These are phyloP conservation scores for Colletes gigas DNA, from an alignment of 1,140 invertebrate species.

Conservation along the genomic window DNA sequence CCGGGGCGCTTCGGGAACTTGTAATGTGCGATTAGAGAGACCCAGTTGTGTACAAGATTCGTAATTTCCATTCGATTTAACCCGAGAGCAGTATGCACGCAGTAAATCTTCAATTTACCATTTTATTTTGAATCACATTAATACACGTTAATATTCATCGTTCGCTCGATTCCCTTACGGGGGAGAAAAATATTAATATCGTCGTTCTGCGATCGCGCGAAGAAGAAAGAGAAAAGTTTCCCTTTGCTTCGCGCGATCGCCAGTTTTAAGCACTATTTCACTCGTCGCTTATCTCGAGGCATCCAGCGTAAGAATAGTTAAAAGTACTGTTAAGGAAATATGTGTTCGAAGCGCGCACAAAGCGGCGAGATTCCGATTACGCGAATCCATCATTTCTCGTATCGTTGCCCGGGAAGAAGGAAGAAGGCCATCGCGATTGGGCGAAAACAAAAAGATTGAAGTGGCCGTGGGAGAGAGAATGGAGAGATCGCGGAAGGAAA, in stretches of 20 bases:
- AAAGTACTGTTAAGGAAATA: not conserved
- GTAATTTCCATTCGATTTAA: not conserved
- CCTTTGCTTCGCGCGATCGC: too few relatives aligned
- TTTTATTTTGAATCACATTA: too few relatives aligned
- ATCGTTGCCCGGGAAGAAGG: not conserved
- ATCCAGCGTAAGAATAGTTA: too few relatives aligned
- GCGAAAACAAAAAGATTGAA: not conserved
- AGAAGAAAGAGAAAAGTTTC: too few relatives aligned
- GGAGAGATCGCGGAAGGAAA: not conserved
- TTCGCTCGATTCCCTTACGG: too few relatives aligned
- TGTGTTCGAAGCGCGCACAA: not conserved
- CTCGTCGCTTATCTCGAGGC: too few relatives aligned
- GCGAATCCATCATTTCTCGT: not conserved
- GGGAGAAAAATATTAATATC: too few relatives aligned
- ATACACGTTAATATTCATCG: too few relatives aligned
- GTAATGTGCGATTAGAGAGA: not conserved
- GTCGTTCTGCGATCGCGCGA: too few relatives aligned
- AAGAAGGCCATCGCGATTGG: not conserved
- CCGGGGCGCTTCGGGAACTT: not conserved
- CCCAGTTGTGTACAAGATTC: not conserved
- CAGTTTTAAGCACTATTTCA: too few relatives aligned
- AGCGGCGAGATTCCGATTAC: conserved; percentile 15
- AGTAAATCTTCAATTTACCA: too few relatives aligned
- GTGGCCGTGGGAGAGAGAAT: not conserved
- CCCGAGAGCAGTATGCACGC: not conserved